phyloP scores from a whole-genome alignment of 1,140 invertebrate genomes.

The Hypsibius dujardini region DNA sequence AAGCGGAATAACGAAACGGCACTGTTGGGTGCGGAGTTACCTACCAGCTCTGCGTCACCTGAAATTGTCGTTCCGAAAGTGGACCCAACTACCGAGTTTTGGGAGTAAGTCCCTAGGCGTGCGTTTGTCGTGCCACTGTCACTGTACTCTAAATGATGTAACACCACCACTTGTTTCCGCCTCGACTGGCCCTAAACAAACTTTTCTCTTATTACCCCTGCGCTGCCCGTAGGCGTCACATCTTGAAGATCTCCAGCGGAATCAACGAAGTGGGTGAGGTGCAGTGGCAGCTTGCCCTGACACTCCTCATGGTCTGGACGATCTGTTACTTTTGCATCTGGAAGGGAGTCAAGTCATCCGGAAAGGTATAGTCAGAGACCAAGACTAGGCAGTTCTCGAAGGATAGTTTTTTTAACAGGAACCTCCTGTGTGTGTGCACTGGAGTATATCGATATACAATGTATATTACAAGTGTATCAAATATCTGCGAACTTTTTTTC shows the following conservation, averaged over 20 bases:
- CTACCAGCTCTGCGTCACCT: background rate
- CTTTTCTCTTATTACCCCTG: background rate
- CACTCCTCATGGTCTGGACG: slow-evolving; percentile 29
- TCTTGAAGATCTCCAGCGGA: slow-evolving; percentile 29
- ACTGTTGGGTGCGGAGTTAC: background rate
- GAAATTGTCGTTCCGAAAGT: background rate
- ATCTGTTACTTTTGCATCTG: slow-evolving; percentile 32
- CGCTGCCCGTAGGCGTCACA: slow-evolving; percentile 24
- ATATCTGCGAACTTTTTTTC: no score
- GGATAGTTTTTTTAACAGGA: no score
- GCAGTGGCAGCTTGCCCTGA: slow-evolving; percentile 29
- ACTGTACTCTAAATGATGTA: no score
- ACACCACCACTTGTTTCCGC: no score
- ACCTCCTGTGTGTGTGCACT: no score
- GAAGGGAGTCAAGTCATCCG: slow-evolving; percentile 32
- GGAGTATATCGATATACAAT: no score
- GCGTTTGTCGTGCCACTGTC: background rate
- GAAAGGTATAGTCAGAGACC: slow-evolving; percentile 25
- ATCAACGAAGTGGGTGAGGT: slow-evolving; percentile 28
- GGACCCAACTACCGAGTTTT: slow-evolving; percentile 4
- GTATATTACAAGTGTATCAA: no score
- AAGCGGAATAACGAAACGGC: background rate
- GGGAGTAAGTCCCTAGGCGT: slow-evolving; percentile 7
- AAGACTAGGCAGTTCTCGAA: no score
- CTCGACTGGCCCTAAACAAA: no score